These are phyloP conservation scores for Drosophila virilis DNA, from an alignment of 1,140 invertebrate genomes.

Conservation along the genomic window DNA sequence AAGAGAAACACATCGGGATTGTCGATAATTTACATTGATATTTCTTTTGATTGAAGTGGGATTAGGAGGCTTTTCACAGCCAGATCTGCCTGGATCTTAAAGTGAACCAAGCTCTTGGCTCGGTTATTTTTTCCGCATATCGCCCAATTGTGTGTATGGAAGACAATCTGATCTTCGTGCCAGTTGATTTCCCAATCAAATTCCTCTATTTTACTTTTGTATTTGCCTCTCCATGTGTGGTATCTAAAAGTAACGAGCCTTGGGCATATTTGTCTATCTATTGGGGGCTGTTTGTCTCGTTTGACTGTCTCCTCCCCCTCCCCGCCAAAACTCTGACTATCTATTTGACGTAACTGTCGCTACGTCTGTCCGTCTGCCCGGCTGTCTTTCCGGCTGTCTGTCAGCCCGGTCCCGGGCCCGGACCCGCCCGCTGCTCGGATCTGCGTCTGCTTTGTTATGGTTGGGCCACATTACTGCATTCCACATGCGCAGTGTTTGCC, in stretches of 20 bases:
- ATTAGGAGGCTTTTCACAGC: no score
- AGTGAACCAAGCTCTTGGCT: no score
- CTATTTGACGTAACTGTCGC: conserved; percentile 65
- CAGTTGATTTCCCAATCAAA: conserved; percentile 44
- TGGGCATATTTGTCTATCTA: conserved; percentile 77
- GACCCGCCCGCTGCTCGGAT: neutral
- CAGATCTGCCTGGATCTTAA: no score
- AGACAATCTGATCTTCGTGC: conserved; percentile 23
- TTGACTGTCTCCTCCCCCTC: conserved; percentile 40
- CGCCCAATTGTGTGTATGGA: conserved; percentile 24
- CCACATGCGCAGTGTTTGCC: conserved; percentile 79
- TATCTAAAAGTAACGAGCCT: conserved; percentile 64
- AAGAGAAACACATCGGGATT: no score
- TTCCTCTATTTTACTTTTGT: conserved; percentile 35
- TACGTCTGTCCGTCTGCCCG: conserved; percentile 23
- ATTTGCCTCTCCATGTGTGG: conserved; percentile 34
- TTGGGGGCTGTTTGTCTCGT: conserved; percentile 53
- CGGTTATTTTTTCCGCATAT: conserved; percentile 39
- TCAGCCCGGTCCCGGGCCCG: conserved; percentile 9
- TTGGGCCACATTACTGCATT: conserved; percentile 78
- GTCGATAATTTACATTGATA: no score
- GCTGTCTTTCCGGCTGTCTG: conserved; percentile 5
- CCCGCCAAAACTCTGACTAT: conserved; percentile 38
- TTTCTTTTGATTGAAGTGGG: no score
- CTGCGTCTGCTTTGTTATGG: conserved; percentile 65